Evolutionary conservation across 1,140 invertebrate species (phyloP), one percentile per base, ranked within the genome.

Genomic region (Melitaea cinxia): DNA sequence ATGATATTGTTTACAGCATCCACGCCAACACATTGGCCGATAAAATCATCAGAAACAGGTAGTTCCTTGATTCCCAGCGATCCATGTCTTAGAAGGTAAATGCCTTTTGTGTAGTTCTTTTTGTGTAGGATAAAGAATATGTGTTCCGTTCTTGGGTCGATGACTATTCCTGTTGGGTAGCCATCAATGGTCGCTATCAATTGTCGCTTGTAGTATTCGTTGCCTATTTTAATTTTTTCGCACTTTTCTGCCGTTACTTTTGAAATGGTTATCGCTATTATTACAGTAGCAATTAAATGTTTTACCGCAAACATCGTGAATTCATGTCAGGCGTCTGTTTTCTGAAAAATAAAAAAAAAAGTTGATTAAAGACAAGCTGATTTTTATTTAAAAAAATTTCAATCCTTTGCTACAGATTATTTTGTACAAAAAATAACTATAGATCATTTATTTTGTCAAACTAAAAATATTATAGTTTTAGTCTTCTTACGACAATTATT

Each of bases 41-140:
- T 61, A 3, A 87, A 45, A 28, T 91, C 88, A 55, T 89, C 85
- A 4, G 82, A 72, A 0, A 89, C 54, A 1, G 80, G 82, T 4
- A 91, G 33, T 65, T 86, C 78, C 64, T 88, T 88, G 7, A 88
- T 73, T 0, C 85, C 88, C n/a, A 89, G 66, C 6, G 88, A 82
- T 0, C 88, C 88, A 57, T 88, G 81, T 58, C 77, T 78, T 26
- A 91, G 50, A 2, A 91, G 30, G 61, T 89, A 79, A 9, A 89
- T 78, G 0, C 88, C 88, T 79, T 82, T 88, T 0, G 88, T 89
- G 35, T 87, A 91, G 55, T 91, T 91, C 9, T 78, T 71, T 72
- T 91, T 91, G 39, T 91, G 82, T 0, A 91, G 74, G 2, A 88
- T 71, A 60, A 91, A 91, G 45, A 88, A 89, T 65, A 91, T 80